A percentile compares a stretch with the other conserved stretches of the same genome.
These are phyloP conservation scores for Laterallus jamaicensis DNA, from an alignment of 2,113 vertebrate genomes.

Conservation along the genomic window DNA sequence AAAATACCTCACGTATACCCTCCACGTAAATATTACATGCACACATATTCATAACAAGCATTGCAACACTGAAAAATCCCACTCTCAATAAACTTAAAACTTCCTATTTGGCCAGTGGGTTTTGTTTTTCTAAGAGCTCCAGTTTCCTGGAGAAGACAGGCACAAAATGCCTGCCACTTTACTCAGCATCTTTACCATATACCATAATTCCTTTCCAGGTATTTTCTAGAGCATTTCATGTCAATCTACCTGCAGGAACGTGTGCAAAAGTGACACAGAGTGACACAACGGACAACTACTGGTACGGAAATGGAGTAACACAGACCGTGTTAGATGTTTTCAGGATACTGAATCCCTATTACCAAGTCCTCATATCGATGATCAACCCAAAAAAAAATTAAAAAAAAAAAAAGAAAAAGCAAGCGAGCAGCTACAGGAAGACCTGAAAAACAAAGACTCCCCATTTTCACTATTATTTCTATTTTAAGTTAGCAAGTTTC, in stretches of 20 bases:
- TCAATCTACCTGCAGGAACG: slow-evolving; percentile 77
- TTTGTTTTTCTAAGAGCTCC: background rate
- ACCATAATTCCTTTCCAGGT: slow-evolving; percentile 69
- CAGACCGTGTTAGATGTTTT: slow-evolving; percentile 9
- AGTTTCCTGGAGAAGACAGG: slow-evolving; percentile 4
- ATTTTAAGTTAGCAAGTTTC: slow-evolving; percentile 41
- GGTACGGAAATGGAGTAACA: slow-evolving; percentile 60
- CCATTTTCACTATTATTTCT: background rate
- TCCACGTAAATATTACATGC: background rate
- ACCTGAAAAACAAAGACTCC: slow-evolving; percentile 3
- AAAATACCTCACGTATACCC: background rate
- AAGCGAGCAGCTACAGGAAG: background rate
- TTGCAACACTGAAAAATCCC: background rate
- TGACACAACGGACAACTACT: slow-evolving; percentile 67
- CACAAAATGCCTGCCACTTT: slow-evolving; percentile 72
- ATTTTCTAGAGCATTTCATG: slow-evolving; percentile 76
- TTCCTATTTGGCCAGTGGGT: background rate
- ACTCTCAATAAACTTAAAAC: slow-evolving; percentile 21
- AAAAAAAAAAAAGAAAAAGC: background rate
- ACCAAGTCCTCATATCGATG: background rate
- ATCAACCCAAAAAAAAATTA: background rate
- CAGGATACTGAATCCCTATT: background rate
- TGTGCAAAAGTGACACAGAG: slow-evolving; percentile 79
- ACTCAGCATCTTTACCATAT: slow-evolving; percentile 67
- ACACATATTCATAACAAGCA: background rate